Evolutionary conservation across 2,113 vertebrate species (phyloP), one percentile per base, ranked within the genome.

Genomic region (Vireo altiloquus): DNA sequence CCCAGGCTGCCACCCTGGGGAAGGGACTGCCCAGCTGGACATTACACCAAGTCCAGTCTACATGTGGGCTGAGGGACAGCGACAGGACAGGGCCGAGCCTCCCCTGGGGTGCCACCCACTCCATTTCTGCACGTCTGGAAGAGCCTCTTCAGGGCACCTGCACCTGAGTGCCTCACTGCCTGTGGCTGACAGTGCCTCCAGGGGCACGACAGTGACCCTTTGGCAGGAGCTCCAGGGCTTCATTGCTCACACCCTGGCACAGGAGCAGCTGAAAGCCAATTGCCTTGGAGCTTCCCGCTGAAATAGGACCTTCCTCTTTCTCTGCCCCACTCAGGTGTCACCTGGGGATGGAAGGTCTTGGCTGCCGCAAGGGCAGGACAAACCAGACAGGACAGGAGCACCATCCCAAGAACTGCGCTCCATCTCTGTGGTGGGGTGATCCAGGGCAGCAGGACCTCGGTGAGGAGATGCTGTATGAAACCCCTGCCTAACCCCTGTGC

Each of bases 331-430:
- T 5, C 7, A 19, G 54, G 12, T 2, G 14, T 8, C 25, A 47
- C 35, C 80, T 35, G 53, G 35, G 20, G 13, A 79, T 33, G 39
- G 39, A 28, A 54, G 23, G n/a, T 12, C 11, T 59, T 17, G 52
- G 52, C 24, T 49, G 47, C 16, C 5, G 20, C 2, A 4, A 31
- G 16, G 37, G 44, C 39, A 57, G 47, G n/a, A 17, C 30, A 64
- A 4, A 25, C 7, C 40, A 28, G 27, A 30, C 15, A 40, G 56
- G 40, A 22, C 17, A n/a, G 27, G 4, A 30, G 22, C 24, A 6
- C 11, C 4, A 0, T 9, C n/a, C 11, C 4, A 46, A 42, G 52
- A 33, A 0, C 12, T 2, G 0, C 0, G 0, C 12, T 17, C 8
- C 1, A 1, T 13, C 8, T 50, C 70, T 50, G 52, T 1, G 3